phyloP scores from a whole-genome alignment of 1,140 invertebrate genomes.

The Polyergus mexicanus region DNA sequence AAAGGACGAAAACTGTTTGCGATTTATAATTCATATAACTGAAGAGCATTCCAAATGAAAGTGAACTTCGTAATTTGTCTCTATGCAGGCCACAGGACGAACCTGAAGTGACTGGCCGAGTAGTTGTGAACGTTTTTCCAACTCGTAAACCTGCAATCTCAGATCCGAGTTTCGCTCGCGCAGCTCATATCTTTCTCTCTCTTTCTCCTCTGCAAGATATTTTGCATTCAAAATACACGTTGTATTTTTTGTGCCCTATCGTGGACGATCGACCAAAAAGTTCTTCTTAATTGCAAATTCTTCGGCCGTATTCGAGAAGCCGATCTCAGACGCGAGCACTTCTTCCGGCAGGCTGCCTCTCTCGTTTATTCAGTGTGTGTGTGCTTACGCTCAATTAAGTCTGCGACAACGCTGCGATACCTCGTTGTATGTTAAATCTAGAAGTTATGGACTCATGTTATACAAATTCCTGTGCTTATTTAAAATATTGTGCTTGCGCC shows the following conservation, averaged over 20 bases:
- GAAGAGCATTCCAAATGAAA: conserved; percentile 81
- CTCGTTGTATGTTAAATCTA: conserved; percentile 80
- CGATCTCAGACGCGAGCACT: conserved; percentile 77
- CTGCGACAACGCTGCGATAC: conserved; percentile 79
- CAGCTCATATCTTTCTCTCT: conserved; percentile 86
- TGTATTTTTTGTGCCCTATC: conserved; percentile 76
- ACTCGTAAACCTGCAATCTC: conserved; percentile 86
- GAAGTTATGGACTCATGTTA: conserved; percentile 77
- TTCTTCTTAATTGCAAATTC: conserved; percentile 78
- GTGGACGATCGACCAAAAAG: conserved; percentile 79
- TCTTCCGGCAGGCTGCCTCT: conserved; percentile 74
- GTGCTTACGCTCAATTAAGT: conserved; percentile 77
- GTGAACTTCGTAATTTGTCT: conserved; percentile 72
- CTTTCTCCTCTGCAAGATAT: conserved; percentile 87
- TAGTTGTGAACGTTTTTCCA: conserved; percentile 87
- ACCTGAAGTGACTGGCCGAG: conserved; percentile 86
- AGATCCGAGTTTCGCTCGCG: conserved; percentile 86
- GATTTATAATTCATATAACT: conserved; percentile 66
- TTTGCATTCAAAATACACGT: conserved; percentile 84
- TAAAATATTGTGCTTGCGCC: conserved; percentile 68
- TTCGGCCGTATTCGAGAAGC: conserved; percentile 75
- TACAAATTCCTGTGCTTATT: conserved; percentile 69
- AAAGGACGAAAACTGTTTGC: conserved; percentile 62
- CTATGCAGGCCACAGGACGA: conserved; percentile 85
- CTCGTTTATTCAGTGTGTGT: conserved; percentile 75